Conservation (phyloP, 2,113 vertebrate genomes). For the Willisornis vidua region DNA sequence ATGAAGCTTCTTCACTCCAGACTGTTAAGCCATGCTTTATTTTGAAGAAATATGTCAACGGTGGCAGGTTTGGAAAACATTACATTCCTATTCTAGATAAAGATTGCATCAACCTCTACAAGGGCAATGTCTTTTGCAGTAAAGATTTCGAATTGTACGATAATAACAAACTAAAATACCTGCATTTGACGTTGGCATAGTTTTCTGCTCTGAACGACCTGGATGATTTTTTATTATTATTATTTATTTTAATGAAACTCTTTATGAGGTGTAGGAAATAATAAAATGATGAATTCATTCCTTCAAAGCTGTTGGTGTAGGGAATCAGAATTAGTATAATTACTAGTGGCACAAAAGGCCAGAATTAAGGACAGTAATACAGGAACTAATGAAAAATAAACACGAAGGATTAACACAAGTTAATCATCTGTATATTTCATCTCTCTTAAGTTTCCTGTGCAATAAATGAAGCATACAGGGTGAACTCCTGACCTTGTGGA, state of each 20-base stretch:
- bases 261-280: neutral
- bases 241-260: neutral
- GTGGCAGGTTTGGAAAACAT: constrained; percentile 38
- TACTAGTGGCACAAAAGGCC: neutral
- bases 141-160: neutral
- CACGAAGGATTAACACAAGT: neutral
- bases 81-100: constrained; percentile 26
- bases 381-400: neutral
- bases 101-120: constrained; percentile 19
- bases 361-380: neutral
- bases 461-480: neutral
- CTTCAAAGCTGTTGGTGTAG: neutral
- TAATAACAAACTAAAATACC: neutral
- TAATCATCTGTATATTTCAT: neutral
- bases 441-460: neutral
- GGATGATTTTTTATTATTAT: neutral
- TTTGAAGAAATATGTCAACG: constrained; percentile 54
- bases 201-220: neutral
- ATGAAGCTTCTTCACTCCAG: constrained; percentile 58
- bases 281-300: neutral
- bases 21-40: constrained; percentile 46
- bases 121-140: neutral
- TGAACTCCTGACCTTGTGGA: neutral
- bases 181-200: neutral
- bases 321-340: neutral